phyloP scores from a whole-genome alignment of 1,140 invertebrate species.

The Ceratina australensis region DNA sequence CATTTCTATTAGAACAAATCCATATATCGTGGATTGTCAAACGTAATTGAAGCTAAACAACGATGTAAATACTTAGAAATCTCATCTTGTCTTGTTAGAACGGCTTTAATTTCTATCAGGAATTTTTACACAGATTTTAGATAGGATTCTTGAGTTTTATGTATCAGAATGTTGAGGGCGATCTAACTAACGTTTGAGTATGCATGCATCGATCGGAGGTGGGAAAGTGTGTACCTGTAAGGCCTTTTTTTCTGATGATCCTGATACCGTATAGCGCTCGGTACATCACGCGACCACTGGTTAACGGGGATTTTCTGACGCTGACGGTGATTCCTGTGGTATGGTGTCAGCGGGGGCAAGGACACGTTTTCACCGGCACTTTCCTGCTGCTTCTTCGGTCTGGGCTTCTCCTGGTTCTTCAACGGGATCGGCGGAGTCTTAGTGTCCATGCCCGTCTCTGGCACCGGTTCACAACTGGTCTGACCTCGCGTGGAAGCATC shows the following conservation, averaged over 20 bases:
- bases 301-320: conserved; percentile 60
- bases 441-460: conserved; percentile 77
- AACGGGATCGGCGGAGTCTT: conserved; percentile 76
- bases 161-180: no score
- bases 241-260: conserved; percentile 71
- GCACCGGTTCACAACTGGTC: conserved; percentile 63
- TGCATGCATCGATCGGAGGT: conserved; percentile 40
- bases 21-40: no score
- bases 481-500: conserved; percentile 60
- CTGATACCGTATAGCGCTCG: conserved; percentile 50
- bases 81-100: no score
- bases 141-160: no score
- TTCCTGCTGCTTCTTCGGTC: conserved; percentile 61
- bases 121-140: no score
- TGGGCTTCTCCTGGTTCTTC: conserved; percentile 67
- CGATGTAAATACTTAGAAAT: no score
- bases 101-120: no score
- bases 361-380: conserved; percentile 67
- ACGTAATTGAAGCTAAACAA: no score
- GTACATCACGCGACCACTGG: conserved; percentile 56
- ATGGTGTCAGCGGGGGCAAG: conserved; percentile 73
- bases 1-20: no score
- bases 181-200: conserved; percentile 25
- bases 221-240: conserved; percentile 68
- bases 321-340: conserved; percentile 62